Evolutionary conservation across 35 echinoderm and acorn worm genomes (phyloP).

Genomic region (Apostichopus californicus): DNA sequence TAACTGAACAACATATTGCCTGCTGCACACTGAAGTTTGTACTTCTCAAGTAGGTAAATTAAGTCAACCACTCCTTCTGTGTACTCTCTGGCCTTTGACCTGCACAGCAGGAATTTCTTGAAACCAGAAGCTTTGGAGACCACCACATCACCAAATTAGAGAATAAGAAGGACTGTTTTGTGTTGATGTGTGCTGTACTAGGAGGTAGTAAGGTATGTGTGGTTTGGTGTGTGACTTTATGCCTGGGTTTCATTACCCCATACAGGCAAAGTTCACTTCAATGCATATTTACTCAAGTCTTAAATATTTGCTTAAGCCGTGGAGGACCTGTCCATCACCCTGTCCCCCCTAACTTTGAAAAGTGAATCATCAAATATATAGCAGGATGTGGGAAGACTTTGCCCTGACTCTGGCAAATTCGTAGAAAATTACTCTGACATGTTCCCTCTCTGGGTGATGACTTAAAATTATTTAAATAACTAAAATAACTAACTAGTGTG

Average conservation of each 20-base stretch:
- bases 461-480: background rate
- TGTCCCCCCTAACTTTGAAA: background rate
- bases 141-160: conserved; percentile 38
- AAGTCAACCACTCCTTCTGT: conserved; percentile 42
- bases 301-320: conserved; percentile 3
- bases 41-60: conserved; percentile 42
- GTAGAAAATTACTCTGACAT: background rate
- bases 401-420: conserved; percentile 1
- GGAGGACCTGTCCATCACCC: conserved; percentile 8
- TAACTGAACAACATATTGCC: background rate
- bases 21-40: background rate
- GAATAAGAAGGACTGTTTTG: conserved; percentile 21
- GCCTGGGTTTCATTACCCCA: conserved; percentile 29
- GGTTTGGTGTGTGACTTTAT: background rate
- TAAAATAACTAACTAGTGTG: background rate
- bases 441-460: background rate
- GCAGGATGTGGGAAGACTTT: conserved; percentile 40
- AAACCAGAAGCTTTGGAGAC: conserved; percentile 23
- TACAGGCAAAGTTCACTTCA: conserved; percentile 40
- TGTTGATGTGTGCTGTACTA: conserved; percentile 5
- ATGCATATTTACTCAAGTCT: conserved; percentile 8
- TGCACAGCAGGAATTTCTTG: conserved; percentile 25
- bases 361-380: conserved; percentile 24
- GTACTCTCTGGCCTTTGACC: conserved; percentile 29
- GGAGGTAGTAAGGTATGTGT: background rate